Evolutionary conservation across 2,888 invertebrate genomes (phyloP).

Genomic region (Mystacides longicornis): DNA sequence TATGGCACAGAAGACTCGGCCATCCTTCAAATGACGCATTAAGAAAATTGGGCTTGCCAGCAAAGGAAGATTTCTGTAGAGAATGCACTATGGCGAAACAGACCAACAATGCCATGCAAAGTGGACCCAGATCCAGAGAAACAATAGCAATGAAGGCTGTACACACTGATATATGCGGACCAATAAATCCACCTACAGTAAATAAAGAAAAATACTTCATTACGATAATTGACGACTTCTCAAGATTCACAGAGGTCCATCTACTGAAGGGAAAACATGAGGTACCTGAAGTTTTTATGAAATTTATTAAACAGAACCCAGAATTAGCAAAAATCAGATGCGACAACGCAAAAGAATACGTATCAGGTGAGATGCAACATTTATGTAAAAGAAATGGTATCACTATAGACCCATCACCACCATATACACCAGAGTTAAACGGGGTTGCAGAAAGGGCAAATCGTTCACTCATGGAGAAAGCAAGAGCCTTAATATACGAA

Average conservation of each 20-base stretch:
- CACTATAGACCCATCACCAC: background rate
- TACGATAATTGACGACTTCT: background rate
- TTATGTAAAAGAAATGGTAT: background rate
- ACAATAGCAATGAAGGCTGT: background rate
- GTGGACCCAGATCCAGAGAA: background rate
- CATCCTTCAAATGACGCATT: background rate
- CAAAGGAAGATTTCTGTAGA: background rate
- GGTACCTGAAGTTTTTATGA: background rate
- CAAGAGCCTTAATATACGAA: background rate
- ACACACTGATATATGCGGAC: background rate
- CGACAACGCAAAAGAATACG: background rate
- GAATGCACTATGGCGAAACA: background rate
- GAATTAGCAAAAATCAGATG: background rate
- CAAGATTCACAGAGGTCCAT: background rate
- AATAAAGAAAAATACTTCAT: background rate
- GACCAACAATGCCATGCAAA: background rate
- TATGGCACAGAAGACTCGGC: background rate
- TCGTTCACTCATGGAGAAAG: background rate
- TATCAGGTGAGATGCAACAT: background rate
- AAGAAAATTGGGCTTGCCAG: background rate
- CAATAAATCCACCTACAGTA: background rate
- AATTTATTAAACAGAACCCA: background rate
- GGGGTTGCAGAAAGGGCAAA: background rate
- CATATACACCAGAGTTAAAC: background rate
- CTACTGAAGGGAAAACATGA: background rate